Percentiles rank a stretch among this genome's conserved stretches.
phyloP scores from a whole-genome alignment of 2,888 invertebrate species.

The Geophilus truncorum region DNA sequence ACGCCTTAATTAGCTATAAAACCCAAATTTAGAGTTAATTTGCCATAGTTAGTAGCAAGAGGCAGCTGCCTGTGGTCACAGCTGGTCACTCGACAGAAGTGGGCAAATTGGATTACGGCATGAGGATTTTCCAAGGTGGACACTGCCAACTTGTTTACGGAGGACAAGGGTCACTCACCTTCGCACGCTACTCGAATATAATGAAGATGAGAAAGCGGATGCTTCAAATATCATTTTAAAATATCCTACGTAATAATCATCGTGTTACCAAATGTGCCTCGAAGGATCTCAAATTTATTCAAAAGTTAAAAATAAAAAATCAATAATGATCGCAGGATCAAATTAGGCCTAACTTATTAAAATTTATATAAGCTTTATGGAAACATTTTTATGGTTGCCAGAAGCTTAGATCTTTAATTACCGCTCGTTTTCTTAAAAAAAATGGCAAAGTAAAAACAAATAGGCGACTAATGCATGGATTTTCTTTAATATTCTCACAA shows the following conservation, averaged over 20 bases:
- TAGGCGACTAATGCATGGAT: background rate
- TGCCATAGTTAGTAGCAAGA: slow-evolving; percentile 13
- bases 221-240: slow-evolving; percentile 9
- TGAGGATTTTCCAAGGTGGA: slow-evolving; percentile 10
- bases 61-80: slow-evolving; percentile 25
- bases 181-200: slow-evolving; percentile 2
- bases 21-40: slow-evolving; percentile 27
- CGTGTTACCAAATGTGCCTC: background rate
- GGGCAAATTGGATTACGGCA: slow-evolving; percentile 18
- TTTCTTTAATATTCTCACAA: background rate
- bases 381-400: too few relatives aligned
- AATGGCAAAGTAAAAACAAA: too few relatives aligned
- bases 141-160: slow-evolving; percentile 7
- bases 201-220: slow-evolving; percentile 1
- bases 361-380: too few relatives aligned
- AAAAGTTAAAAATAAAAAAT: too few relatives aligned
- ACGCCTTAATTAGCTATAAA: slow-evolving; percentile 24
- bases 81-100: slow-evolving; percentile 22
- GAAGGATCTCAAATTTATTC: too few relatives aligned
- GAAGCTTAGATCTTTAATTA: too few relatives aligned
- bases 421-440: too few relatives aligned
- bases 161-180: slow-evolving; percentile 23
- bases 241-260: background rate
- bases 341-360: too few relatives aligned
- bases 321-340: too few relatives aligned